phyloP scores from a whole-genome alignment of 2,888 invertebrate species.

The Pemphredon lugubris region DNA sequence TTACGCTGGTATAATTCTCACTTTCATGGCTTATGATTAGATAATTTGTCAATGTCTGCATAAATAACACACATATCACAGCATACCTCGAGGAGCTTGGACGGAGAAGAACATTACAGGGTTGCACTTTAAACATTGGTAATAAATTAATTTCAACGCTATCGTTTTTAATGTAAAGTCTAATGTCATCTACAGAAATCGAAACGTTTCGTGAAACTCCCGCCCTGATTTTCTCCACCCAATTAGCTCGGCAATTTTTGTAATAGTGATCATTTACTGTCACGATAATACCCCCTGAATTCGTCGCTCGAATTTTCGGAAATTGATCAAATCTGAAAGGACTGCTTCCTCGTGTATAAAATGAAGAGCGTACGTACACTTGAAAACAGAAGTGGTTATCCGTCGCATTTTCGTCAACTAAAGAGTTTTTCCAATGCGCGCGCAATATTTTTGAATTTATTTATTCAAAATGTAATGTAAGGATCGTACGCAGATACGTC shows the following conservation, averaged over 20 bases:
- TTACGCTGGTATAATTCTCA: slow-evolving; percentile 23
- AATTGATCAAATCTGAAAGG: no score
- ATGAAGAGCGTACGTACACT: no score
- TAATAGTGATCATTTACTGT: no score
- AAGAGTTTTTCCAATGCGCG: no score
- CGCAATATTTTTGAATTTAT: slow-evolving; percentile 7
- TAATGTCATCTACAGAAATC: slow-evolving; percentile 16
- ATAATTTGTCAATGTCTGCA: slow-evolving; percentile 40
- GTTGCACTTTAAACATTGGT: not conserved
- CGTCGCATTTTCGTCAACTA: no score
- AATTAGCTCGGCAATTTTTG: no score
- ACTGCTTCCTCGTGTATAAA: no score
- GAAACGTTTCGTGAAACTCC: slow-evolving; percentile 1
- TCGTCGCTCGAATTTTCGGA: no score
- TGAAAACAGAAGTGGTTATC: no score
- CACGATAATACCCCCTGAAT: no score
- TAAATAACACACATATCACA: slow-evolving; percentile 47
- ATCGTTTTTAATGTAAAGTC: not conserved
- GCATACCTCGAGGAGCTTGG: slow-evolving; percentile 50
- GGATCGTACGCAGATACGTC: slow-evolving; percentile 18
- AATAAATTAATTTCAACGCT: no score
- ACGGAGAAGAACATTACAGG: slow-evolving; percentile 24
- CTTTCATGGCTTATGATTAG: slow-evolving; percentile 45
- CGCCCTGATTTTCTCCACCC: no score
- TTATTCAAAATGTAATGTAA: slow-evolving; percentile 16